Conservation (phyloP, 2,113 vertebrate species). For the Vidua chalybeata region DNA sequence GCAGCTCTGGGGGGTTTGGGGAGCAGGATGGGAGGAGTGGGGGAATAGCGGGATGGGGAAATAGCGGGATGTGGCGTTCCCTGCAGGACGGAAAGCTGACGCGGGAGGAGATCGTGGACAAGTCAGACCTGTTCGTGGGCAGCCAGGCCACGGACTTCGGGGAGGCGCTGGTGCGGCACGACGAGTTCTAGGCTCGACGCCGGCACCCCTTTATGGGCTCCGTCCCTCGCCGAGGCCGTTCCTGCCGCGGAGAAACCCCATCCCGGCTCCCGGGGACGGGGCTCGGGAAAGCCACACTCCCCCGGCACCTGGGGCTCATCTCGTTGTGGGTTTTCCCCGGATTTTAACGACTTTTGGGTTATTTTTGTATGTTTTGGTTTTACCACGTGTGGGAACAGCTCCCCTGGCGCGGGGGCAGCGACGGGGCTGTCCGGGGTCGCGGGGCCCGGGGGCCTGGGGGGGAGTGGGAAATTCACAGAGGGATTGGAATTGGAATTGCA, state of each 20-base stretch:
- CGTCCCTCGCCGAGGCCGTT: neutral
- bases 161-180: constrained; percentile 87
- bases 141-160: constrained; percentile 95
- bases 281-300: neutral
- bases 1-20: neutral
- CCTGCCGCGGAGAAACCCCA: neutral
- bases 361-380: constrained; percentile 39
- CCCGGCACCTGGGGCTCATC: neutral
- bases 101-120: constrained; percentile 87
- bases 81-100: constrained; percentile 87
- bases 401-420: neutral
- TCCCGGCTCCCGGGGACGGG: neutral
- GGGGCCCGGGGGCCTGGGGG: neutral
- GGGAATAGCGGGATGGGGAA: neutral
- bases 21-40: neutral
- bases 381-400: neutral
- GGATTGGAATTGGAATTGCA: neutral
- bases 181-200: constrained; percentile 45
- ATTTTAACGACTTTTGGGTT: constrained; percentile 14
- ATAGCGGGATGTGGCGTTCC: neutral
- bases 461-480: neutral
- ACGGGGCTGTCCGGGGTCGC: neutral
- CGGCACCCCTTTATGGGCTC: neutral
- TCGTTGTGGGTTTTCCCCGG: neutral
- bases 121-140: constrained; percentile 91